These are phyloP conservation scores for Terebella lapidaria DNA, from an alignment of 2,888 invertebrate species.

Conservation along the genomic window DNA sequence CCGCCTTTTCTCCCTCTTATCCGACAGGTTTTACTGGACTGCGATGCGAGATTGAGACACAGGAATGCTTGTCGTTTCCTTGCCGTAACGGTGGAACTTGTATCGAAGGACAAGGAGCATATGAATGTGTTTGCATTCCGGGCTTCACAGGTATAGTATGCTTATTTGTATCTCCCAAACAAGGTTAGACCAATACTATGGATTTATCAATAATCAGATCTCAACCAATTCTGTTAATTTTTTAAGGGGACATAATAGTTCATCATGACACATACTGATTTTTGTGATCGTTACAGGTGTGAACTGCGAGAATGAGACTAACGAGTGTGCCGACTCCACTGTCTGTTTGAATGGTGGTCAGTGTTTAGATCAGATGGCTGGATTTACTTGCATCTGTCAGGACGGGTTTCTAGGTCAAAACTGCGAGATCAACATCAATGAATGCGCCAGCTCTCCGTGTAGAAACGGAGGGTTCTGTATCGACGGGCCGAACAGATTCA, in stretches of 20 bases:
- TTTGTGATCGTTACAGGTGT: slow-evolving; percentile 2
- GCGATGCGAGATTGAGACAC: slow-evolving; percentile 26
- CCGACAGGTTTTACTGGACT: slow-evolving; percentile 12
- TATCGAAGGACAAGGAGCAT: slow-evolving; percentile 59
- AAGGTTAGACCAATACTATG: too few relatives aligned
- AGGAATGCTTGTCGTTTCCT: slow-evolving; percentile 29
- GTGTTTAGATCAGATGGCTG: slow-evolving; percentile 81
- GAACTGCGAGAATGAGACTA: slow-evolving; percentile 25
- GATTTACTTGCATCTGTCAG: slow-evolving; percentile 25
- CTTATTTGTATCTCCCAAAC: too few relatives aligned
- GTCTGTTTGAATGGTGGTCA: slow-evolving; percentile 58
- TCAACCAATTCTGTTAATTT: too few relatives aligned
- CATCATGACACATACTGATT: too few relatives aligned
- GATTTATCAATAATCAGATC: too few relatives aligned
- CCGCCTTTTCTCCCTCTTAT: too few relatives aligned
- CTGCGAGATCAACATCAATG: slow-evolving; percentile 68
- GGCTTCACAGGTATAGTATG: background rate
- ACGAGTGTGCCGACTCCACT: slow-evolving; percentile 17
- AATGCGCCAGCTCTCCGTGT: slow-evolving; percentile 60
- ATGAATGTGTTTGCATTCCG: background rate
- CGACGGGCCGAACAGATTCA: slow-evolving; percentile 23
- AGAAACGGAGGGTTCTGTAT: slow-evolving; percentile 29
- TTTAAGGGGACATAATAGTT: too few relatives aligned
- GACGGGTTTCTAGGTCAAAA: slow-evolving; percentile 32
- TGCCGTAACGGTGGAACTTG: slow-evolving; percentile 62